phyloP scores from a whole-genome alignment of 2,797 vertebrate genomes.

The Champsocephalus esox region DNA sequence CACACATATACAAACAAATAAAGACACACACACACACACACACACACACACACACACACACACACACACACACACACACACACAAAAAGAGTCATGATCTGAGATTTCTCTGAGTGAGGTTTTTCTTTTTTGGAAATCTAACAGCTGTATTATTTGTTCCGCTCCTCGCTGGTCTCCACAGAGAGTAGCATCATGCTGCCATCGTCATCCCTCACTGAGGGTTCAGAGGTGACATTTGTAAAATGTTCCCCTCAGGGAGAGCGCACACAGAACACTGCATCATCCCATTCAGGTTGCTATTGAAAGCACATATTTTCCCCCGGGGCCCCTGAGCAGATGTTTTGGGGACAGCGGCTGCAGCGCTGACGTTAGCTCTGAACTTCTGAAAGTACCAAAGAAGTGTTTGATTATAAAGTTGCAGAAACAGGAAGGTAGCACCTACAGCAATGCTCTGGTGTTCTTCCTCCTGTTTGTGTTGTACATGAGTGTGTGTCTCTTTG shows the following conservation, averaged over 20 bases:
- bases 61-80: constrained; percentile 16
- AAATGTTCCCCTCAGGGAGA: constrained; percentile 41
- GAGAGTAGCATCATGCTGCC: constrained; percentile 52
- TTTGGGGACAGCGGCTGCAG: constrained; percentile 14
- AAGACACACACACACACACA: constrained; percentile 14
- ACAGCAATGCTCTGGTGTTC: background rate
- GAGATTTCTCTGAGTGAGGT: constrained; percentile 28
- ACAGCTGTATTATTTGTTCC: constrained; percentile 39
- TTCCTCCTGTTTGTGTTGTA: constrained; percentile 20
- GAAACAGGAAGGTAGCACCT: background rate
- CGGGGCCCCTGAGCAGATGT: constrained; percentile 33
- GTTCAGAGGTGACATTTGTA: constrained; percentile 52
- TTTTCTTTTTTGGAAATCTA: constrained; percentile 30
- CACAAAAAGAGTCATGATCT: constrained; percentile 53
- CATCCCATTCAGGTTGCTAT: constrained; percentile 26
- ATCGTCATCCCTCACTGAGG: constrained; percentile 29
- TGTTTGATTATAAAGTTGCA: constrained; percentile 21
- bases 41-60: constrained; percentile 1
- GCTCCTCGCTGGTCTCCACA: constrained; percentile 28
- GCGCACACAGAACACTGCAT: constrained; percentile 21
- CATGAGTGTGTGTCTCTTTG: constrained; percentile 10
- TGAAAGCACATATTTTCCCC: constrained; percentile 38
- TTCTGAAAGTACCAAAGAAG: constrained; percentile 2
- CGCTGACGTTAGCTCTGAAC: constrained; percentile 8
- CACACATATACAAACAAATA: constrained; percentile 27